phyloP scores from a whole-genome alignment of 2,113 vertebrate species.

The Corvus cornix region DNA sequence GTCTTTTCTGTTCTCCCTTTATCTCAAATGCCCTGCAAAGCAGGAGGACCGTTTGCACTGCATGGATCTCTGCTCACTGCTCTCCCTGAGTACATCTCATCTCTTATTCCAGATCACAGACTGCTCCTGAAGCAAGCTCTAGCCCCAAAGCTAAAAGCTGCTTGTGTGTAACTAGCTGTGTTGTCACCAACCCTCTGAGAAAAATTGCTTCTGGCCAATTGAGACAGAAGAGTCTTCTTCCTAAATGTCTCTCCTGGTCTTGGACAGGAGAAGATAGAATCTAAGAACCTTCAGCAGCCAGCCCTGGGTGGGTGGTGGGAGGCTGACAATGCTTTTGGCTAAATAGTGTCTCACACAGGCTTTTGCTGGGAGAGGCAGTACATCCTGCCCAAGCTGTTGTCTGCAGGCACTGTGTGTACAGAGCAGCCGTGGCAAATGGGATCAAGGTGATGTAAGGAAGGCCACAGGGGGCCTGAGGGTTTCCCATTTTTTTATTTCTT shows the following conservation, averaged over 20 bases:
- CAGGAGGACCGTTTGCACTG: not conserved
- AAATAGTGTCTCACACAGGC: not conserved
- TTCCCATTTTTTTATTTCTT: not conserved
- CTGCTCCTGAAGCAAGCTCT: not conserved
- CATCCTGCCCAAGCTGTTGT: not conserved
- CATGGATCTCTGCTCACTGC: not conserved
- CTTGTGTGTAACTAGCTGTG: not conserved
- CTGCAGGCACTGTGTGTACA: not conserved
- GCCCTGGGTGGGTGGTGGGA: not conserved
- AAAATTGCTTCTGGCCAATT: not conserved
- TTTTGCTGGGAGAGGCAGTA: not conserved
- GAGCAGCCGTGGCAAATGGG: not conserved
- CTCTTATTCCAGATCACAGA: not conserved
- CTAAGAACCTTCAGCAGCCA: not conserved
- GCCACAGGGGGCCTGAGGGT: not conserved
- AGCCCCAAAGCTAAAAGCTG: not conserved
- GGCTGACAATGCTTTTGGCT: not conserved
- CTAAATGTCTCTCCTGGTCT: not conserved
- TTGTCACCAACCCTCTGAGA: not conserved
- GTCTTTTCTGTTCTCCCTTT: conserved; percentile 8
- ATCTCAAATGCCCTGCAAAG: not conserved
- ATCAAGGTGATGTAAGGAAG: not conserved
- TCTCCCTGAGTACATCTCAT: not conserved
- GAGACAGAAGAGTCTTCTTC: not conserved
- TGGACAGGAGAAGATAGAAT: not conserved